Evolutionary conservation across 2,888 invertebrate species (phyloP).

Genomic region (Drosophila diplacantha): DNA sequence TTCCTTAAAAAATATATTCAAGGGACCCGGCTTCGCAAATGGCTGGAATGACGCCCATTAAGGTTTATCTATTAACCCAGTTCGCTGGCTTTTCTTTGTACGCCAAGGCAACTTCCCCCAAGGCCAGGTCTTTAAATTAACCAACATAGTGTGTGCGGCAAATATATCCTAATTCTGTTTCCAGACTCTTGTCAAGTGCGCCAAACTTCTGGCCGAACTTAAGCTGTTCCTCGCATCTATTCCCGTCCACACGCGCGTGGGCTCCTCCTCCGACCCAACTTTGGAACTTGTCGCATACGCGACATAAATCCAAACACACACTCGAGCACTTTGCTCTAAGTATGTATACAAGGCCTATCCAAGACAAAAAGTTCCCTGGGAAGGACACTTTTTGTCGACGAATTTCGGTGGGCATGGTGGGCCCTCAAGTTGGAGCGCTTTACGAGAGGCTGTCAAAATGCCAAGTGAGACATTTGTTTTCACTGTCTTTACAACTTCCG

Average conservation of each 20-base stretch:
- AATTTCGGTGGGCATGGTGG: slow-evolving; percentile 17
- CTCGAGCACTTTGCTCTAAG: slow-evolving; percentile 18
- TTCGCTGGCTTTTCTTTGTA: neutral
- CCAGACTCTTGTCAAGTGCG: slow-evolving; percentile 19
- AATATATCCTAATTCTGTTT: slow-evolving; percentile 23
- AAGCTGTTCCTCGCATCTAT: slow-evolving; percentile 19
- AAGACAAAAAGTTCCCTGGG: slow-evolving; percentile 53
- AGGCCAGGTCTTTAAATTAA: slow-evolving; percentile 31
- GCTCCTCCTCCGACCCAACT: slow-evolving; percentile 31
- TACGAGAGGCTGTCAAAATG: slow-evolving; percentile 49
- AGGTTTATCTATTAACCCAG: slow-evolving; percentile 21
- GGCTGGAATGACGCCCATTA: neutral
- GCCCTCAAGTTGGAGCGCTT: slow-evolving; percentile 28
- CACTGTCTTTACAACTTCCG: slow-evolving; percentile 61
- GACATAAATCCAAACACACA: slow-evolving; percentile 53
- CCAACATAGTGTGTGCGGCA: slow-evolving; percentile 9
- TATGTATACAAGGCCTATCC: slow-evolving; percentile 50
- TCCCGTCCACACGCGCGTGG: slow-evolving; percentile 7
- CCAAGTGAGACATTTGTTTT: slow-evolving; percentile 63
- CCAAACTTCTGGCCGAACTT: slow-evolving; percentile 23
- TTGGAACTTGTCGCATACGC: slow-evolving; percentile 57
- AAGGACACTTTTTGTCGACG: slow-evolving; percentile 39
- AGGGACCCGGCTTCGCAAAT: neutral
- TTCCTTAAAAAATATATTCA: neutral
- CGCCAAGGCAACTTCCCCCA: neutral